These are phyloP conservation scores for Melozone crissalis DNA, from an alignment of 2,113 vertebrate species.

Conservation along the genomic window DNA sequence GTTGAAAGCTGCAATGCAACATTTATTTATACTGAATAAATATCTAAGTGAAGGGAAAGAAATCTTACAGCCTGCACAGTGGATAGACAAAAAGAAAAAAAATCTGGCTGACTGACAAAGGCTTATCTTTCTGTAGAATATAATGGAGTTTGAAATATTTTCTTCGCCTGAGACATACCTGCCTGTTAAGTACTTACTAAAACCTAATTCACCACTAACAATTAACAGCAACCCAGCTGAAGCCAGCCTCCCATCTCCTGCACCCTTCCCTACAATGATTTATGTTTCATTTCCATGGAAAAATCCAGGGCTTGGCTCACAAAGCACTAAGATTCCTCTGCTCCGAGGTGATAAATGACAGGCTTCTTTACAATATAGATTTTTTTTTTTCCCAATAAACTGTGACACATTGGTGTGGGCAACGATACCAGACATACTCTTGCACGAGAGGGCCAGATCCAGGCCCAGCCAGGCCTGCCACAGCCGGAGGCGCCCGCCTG, in stretches of 20 bases:
- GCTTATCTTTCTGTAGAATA: background rate
- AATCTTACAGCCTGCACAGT: background rate
- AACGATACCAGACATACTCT: background rate
- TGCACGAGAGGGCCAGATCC: background rate
- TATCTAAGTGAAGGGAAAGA: background rate
- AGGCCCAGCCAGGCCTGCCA: background rate
- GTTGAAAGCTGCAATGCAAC: conserved; percentile 63
- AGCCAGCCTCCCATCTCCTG: background rate
- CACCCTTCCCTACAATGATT: background rate
- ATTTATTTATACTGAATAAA: background rate
- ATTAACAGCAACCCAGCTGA: background rate
- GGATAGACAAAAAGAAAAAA: background rate
- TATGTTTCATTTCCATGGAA: background rate
- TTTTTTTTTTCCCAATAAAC: background rate
- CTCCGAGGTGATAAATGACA: background rate
- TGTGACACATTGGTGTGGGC: background rate
- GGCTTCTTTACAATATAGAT: fast-evolving
- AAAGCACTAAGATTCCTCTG: background rate
- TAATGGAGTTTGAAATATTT: background rate
- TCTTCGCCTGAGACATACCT: background rate
- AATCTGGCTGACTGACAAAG: background rate
- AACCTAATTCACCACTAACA: background rate
- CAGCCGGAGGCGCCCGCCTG: background rate
- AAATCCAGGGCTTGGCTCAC: background rate
- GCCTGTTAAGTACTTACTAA: background rate